Evolutionary conservation across 2,888 invertebrate genomes (phyloP).

Genomic region (Eutolmus rufibarbis): DNA sequence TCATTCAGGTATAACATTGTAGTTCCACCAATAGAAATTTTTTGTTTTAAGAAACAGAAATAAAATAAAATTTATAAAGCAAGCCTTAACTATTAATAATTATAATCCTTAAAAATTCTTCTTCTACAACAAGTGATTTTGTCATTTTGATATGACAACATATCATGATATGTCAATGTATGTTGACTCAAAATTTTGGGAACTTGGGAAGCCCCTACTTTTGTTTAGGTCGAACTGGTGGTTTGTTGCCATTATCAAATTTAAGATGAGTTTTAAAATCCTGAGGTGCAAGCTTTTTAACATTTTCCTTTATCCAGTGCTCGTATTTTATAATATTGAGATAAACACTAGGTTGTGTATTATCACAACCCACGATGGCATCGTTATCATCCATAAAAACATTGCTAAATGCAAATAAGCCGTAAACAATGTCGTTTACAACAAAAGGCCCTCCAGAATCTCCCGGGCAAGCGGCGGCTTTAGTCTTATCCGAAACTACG

Average conservation of each 20-base stretch:
- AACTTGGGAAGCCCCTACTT: neutral
- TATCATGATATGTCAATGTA: too few relatives aligned
- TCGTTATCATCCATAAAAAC: neutral
- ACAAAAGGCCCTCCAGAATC: neutral
- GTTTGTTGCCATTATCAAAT: neutral
- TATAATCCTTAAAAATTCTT: too few relatives aligned
- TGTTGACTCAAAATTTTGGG: neutral
- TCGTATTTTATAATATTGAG: neutral
- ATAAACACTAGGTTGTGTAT: neutral
- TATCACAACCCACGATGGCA: neutral
- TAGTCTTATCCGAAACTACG: neutral
- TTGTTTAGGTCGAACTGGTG: neutral
- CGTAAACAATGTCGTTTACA: neutral
- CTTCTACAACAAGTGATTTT: too few relatives aligned
- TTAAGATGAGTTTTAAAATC: neutral
- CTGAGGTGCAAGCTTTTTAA: neutral
- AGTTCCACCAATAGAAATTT: too few relatives aligned
- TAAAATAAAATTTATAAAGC: too few relatives aligned
- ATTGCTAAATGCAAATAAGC: neutral
- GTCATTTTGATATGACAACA: too few relatives aligned
- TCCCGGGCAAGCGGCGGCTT: neutral
- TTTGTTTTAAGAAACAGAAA: too few relatives aligned
- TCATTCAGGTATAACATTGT: too few relatives aligned
- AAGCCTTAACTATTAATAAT: too few relatives aligned
- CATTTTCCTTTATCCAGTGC: neutral